These are phyloP conservation scores for Cirrhinus mrigala DNA, from an alignment of 2,797 vertebrate species.

Conservation along the genomic window DNA sequence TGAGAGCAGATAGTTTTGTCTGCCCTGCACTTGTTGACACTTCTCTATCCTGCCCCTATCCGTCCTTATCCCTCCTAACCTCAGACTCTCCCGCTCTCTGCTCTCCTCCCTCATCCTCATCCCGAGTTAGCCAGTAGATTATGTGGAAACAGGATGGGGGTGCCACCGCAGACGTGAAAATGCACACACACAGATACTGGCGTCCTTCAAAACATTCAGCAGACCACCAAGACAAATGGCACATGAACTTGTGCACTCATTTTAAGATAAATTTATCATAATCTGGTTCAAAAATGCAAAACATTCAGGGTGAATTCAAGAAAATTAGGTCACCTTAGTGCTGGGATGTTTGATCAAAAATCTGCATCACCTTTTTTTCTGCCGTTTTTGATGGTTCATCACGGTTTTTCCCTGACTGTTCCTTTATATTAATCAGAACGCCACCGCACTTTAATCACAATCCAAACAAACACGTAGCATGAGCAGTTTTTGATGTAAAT, in stretches of 20 bases:
- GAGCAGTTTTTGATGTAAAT: too few relatives aligned
- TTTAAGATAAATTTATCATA: not conserved
- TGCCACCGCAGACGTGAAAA: constrained; percentile 49
- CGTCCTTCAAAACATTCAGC: constrained; percentile 8
- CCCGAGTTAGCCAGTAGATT: constrained; percentile 48
- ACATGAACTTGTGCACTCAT: not conserved
- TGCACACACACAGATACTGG: constrained; percentile 37
- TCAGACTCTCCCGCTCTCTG: constrained; percentile 37
- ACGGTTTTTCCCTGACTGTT: too few relatives aligned
- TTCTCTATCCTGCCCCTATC: constrained; percentile 56
- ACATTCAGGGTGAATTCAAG: constrained; percentile 8
- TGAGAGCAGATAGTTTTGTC: constrained; percentile 78
- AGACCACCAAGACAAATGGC: constrained; percentile 39
- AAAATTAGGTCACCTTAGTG: not conserved
- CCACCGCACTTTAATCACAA: too few relatives aligned
- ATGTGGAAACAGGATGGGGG: constrained; percentile 60
- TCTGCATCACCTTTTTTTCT: too few relatives aligned
- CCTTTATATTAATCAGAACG: too few relatives aligned
- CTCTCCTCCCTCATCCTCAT: constrained; percentile 49
- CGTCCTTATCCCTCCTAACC: constrained; percentile 50
- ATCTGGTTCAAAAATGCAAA: not conserved
- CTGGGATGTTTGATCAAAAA: too few relatives aligned
- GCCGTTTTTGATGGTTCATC: too few relatives aligned
- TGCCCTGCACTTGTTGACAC: constrained; percentile 68
- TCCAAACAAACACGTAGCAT: too few relatives aligned